phyloP scores from a whole-genome alignment of 2,888 invertebrate species.

The Tethea ocularis region DNA sequence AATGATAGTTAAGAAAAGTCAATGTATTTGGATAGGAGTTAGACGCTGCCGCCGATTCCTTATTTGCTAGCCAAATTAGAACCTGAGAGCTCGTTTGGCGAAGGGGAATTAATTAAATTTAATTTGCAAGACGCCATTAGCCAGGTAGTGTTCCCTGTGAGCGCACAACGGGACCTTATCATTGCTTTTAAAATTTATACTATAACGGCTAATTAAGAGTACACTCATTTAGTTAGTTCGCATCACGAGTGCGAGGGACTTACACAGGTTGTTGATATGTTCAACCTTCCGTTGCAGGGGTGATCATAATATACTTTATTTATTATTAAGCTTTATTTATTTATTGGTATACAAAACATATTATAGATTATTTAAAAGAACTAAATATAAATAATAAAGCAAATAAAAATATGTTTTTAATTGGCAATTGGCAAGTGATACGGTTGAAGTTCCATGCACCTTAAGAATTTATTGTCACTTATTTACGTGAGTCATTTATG shows the following conservation, averaged over 20 bases:
- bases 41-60: conserved; percentile 20
- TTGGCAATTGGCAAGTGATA: no score
- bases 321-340: no score
- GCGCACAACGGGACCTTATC: conserved; percentile 74
- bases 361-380: no score
- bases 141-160: conserved; percentile 51
- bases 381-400: no score
- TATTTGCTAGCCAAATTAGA: conserved; percentile 25
- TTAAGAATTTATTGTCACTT: no score
- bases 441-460: no score
- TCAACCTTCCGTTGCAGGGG: background rate
- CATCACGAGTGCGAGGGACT: conserved; percentile 64
- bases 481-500: no score
- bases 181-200: conserved; percentile 76
- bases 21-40: conserved; percentile 13
- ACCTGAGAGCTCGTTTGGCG: conserved; percentile 40
- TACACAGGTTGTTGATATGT: conserved; percentile 23
- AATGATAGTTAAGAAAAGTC: background rate
- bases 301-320: no score
- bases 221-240: conserved; percentile 65
- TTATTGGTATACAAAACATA: no score
- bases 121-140: conserved; percentile 68
- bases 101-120: conserved; percentile 71
- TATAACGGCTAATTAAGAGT: conserved; percentile 77
- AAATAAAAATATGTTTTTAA: no score